A percentile compares a stretch with the other conserved stretches of the same genome.
Evolutionary conservation across 2,888 invertebrate species (phyloP).

Genomic region (Doris montereyensis): DNA sequence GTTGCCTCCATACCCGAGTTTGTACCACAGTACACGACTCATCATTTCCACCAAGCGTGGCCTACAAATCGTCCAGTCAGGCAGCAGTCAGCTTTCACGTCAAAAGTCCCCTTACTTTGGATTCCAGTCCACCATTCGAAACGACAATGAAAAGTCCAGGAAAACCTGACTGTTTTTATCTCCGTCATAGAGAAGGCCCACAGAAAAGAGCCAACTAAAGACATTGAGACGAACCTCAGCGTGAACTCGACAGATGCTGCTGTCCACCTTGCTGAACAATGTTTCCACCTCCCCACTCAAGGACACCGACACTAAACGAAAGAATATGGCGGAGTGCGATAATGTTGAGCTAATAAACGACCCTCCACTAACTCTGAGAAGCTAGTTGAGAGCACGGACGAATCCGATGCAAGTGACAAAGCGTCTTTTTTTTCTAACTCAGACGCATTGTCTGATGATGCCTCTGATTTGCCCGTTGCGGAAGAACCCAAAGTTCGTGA

Average conservation of each 20-base stretch:
- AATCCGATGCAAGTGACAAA: conserved; percentile 57
- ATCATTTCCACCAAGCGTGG: conserved; percentile 35
- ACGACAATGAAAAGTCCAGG: conserved; percentile 55
- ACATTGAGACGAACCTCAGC: conserved; percentile 48
- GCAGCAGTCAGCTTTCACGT: not conserved
- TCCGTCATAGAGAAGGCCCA: conserved; percentile 68
- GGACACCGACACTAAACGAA: conserved; percentile 48
- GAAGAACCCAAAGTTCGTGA: conserved; percentile 48
- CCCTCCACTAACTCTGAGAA: conserved; percentile 48
- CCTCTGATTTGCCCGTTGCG: conserved; percentile 48
- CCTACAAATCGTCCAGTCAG: no score
- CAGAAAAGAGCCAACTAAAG: conserved; percentile 52
- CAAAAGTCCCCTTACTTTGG: conserved; percentile 28
- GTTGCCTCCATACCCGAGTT: conserved; percentile 46
- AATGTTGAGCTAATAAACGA: conserved; percentile 71
- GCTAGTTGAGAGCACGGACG: conserved; percentile 50
- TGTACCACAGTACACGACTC: conserved; percentile 34
- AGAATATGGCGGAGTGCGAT: conserved; percentile 63
- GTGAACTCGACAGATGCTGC: conserved; percentile 35
- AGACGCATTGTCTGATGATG: conserved; percentile 61
- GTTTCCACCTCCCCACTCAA: conserved; percentile 51
- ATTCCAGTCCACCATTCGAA: conserved; percentile 17
- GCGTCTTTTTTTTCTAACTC: conserved; percentile 61
- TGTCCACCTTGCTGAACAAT: conserved; percentile 58
- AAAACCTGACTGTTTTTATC: conserved; percentile 70